Evolutionary conservation across 2,888 invertebrate species (phyloP).

Genomic region (Monoplex corrugatus): DNA sequence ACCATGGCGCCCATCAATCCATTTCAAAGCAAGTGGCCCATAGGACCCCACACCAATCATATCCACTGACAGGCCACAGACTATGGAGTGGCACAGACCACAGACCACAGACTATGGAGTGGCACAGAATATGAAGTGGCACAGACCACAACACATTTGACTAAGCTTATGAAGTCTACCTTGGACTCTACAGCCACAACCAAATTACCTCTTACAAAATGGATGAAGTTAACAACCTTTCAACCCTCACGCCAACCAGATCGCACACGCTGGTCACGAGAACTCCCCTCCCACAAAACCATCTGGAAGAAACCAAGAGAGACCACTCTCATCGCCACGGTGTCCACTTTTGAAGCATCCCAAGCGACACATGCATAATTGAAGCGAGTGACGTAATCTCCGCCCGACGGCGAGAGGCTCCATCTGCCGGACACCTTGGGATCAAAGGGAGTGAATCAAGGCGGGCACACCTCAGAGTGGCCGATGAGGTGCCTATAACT

Average conservation of each 20-base stretch:
- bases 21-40: no score
- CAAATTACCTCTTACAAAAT: neutral
- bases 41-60: no score
- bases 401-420: neutral
- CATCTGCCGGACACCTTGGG: slow-evolving; percentile 34
- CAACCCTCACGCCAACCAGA: neutral
- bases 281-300: neutral
- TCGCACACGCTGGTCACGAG: neutral
- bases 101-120: no score
- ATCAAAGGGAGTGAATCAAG: slow-evolving; percentile 30
- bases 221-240: neutral
- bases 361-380: slow-evolving; percentile 23
- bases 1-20: no score
- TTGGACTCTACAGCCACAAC: no score
- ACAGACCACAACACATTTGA: no score
- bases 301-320: neutral
- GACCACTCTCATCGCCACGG: neutral
- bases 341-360: neutral
- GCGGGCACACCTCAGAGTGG: neutral
- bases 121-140: no score
- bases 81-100: no score
- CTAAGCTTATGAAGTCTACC: no score
- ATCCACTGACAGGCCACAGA: no score
- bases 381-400: neutral
- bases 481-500: neutral